A percentile compares a stretch with the other conserved stretches of the same genome.
These are phyloP conservation scores for Scyliorhinus canicula DNA, from an alignment of 2,797 vertebrate species.

Conservation along the genomic window DNA sequence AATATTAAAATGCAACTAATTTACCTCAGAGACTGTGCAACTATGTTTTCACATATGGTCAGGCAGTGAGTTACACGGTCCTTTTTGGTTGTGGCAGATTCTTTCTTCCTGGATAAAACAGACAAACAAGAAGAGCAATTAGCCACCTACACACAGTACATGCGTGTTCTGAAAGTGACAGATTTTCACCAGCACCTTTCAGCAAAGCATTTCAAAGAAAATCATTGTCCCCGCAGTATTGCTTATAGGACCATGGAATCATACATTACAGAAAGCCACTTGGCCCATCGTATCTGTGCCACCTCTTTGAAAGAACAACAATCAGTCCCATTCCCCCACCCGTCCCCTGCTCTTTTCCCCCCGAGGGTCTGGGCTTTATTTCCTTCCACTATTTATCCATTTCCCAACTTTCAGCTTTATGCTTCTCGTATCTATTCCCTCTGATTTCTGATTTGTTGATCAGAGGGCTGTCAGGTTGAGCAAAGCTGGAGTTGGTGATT, in stretches of 20 bases:
- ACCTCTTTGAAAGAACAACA: not conserved
- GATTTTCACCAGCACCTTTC: not conserved
- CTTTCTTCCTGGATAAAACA: conserved; percentile 78
- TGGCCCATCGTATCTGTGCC: not conserved
- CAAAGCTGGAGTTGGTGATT: not conserved
- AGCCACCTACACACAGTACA: not conserved
- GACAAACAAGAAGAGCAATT: not conserved
- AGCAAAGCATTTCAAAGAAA: not conserved
- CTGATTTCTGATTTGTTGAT: not conserved
- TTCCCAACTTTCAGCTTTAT: not conserved
- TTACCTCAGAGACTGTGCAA: conserved; percentile 92
- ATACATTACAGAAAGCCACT: not conserved
- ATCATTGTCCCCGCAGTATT: not conserved
- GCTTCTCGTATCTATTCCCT: not conserved
- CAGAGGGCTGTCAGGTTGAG: not conserved
- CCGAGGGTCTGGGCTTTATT: not conserved
- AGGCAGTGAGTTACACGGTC: conserved; percentile 91
- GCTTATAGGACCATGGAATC: not conserved
- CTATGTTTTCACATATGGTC: conserved; percentile 97
- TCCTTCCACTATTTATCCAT: not conserved
- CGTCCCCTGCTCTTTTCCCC: no score
- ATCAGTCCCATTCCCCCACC: not conserved
- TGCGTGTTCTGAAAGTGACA: not conserved
- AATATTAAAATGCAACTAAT: not conserved
- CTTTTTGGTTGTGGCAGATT: conserved; percentile 88